Conservation (phyloP, 2,888 invertebrate species). For the Caenorhabditis macrosperma region DNA sequence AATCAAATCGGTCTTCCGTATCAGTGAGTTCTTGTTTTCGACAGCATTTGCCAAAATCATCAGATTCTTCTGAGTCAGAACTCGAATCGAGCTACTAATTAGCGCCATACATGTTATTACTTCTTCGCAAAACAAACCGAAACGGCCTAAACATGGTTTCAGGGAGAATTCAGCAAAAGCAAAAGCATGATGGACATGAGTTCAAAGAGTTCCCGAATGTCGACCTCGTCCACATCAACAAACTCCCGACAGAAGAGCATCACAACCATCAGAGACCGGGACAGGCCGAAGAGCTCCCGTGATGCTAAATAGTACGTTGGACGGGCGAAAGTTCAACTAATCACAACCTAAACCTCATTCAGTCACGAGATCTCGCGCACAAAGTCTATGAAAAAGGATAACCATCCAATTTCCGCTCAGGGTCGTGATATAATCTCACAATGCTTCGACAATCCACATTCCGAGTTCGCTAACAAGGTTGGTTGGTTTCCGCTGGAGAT, state of each 20-base stretch:
- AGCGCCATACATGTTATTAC: constrained; percentile 5
- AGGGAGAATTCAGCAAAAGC: constrained; percentile 58
- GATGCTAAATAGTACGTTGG: constrained; percentile 38
- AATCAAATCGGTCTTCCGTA: constrained; percentile 31
- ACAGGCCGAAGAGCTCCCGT: constrained; percentile 50
- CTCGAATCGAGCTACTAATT: not conserved
- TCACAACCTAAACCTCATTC: constrained; percentile 2
- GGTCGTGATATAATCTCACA: constrained; percentile 74
- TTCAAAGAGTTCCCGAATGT: constrained; percentile 37
- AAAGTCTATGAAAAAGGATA: constrained; percentile 68
- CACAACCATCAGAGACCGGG: constrained; percentile 56
- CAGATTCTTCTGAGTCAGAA: no score
- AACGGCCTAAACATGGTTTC: no score
- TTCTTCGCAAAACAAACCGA: not conserved
- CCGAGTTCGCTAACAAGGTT: constrained; percentile 76
- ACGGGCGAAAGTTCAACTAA: not conserved
- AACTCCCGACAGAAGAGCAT: constrained; percentile 56
- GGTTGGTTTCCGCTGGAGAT: not conserved
- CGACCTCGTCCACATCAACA: constrained; percentile 45
- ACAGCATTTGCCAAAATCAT: no score
- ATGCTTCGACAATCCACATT: constrained; percentile 79
- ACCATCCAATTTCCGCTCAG: constrained; percentile 66
- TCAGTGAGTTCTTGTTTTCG: constrained; percentile 14
- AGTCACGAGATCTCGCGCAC: constrained; percentile 58
- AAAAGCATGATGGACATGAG: constrained; percentile 64